Base-by-base conservation (phyloP, 2,113 vertebrate genomes). In the Pteronura brasiliensis region DNA sequence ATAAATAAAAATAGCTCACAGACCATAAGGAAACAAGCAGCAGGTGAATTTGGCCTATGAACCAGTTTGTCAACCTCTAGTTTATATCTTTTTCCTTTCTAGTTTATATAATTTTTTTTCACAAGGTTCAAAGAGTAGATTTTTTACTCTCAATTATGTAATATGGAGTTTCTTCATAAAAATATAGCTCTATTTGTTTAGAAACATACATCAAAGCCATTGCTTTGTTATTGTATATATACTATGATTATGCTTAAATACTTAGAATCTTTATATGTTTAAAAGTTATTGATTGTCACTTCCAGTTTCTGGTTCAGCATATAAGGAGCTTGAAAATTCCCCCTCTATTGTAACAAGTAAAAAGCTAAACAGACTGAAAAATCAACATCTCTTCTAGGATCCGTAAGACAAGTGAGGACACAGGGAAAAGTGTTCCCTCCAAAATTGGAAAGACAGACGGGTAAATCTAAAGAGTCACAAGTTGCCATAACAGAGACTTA, bases 111-210 rank as follows among this genome's bases (percentile, higher is more conserved):
- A 74, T 59, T 55, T 65, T 67, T 67, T 69, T 49, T 71, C 80
- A 69, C 11, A 83, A 36, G 42, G 2, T 95, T 92, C 65, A 57
- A 92, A 82, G 25, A 67, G 3, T 55, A 55, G 1, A 85, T 34
- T 96, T 96, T 90, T 97, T 57, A 85, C 67, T 82, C 42, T 96
- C 59, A 90, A 23, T 67, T 88, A 93, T 88, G 34, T 83, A 87
- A 81, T 69, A 65, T 42, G 3, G 36, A 95, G 0, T 93, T 94
- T 95, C 31, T 29, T 96, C 82, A 83, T 72, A 93, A 94, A 84
- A 77, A 72, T 77, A 61, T 15, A 77, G 1, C 29, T 79, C 4
- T 42, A 6, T 69, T 74, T 67, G 6, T 79, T 94, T 84, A 85
- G 42, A 97, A 95, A 90, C 6, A 72, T 2, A 93, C 5, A 61